These are phyloP conservation scores for Origma solitaria DNA, from an alignment of 2,113 vertebrate species.

Conservation along the genomic window DNA sequence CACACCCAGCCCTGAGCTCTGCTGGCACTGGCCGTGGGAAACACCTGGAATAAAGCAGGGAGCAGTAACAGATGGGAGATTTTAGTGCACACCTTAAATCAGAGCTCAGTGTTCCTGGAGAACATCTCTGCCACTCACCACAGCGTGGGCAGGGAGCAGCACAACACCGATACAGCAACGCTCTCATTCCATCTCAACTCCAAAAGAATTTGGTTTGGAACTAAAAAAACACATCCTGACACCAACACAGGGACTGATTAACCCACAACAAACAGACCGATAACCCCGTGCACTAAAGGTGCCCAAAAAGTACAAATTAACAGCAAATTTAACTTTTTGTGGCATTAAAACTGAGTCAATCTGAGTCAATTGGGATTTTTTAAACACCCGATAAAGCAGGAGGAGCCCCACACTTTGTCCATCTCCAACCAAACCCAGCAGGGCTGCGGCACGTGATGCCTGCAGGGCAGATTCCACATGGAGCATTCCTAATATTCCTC, in stretches of 20 bases:
- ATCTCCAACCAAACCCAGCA: not conserved
- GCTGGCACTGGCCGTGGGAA: not conserved
- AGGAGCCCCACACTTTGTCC: not conserved
- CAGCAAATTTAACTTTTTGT: not conserved
- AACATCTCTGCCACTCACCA: not conserved
- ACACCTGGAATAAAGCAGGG: not conserved
- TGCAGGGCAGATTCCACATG: not conserved
- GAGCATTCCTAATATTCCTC: not conserved
- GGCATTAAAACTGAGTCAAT: not conserved
- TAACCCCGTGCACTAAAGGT: not conserved
- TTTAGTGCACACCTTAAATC: not conserved
- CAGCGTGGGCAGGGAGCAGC: not conserved
- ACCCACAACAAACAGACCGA: not conserved
- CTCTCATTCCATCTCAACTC: not conserved
- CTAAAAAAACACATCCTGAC: not conserved
- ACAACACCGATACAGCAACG: fast-evolving
- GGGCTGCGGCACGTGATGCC: fast-evolving
- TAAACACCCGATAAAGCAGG: not conserved
- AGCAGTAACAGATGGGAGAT: fast-evolving
- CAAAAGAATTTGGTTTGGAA: not conserved
- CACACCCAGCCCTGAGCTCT: fast-evolving
- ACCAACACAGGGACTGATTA: not conserved
- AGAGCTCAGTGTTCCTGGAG: not conserved
- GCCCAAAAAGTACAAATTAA: not conserved
- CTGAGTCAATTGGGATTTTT: not conserved